These are phyloP conservation scores for Tichodroma muraria DNA, from an alignment of 2,113 vertebrate genomes.

Conservation along the genomic window DNA sequence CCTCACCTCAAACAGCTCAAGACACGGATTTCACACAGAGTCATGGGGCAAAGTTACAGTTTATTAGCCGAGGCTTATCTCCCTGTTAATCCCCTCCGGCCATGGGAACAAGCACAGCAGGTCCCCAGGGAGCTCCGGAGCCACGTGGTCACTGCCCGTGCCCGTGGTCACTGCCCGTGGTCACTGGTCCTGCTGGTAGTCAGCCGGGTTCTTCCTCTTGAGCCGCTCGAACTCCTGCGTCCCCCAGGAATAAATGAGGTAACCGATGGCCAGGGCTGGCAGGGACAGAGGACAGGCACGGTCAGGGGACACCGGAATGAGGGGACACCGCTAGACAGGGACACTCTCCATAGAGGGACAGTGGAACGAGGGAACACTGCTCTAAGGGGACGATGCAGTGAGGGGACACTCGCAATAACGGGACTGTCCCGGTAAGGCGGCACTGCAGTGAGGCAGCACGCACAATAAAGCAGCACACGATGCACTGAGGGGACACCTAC, in stretches of 20 bases:
- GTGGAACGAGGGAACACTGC: too few species aligned
- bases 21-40: not conserved
- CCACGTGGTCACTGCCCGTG: not conserved
- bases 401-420: not conserved
- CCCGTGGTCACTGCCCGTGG: too few species aligned
- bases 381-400: too few species aligned
- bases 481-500: not conserved
- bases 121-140: not conserved
- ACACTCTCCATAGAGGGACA: too few species aligned
- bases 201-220: slow-evolving; percentile 81
- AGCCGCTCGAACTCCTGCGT: slow-evolving; percentile 70
- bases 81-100: not conserved
- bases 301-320: not conserved
- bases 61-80: slow-evolving; percentile 25
- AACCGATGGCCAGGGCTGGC: slow-evolving; percentile 71
- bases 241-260: slow-evolving; percentile 83
- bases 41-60: not conserved
- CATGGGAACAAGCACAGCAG: not conserved
- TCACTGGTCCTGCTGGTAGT: slow-evolving; percentile 74
- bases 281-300: not conserved
- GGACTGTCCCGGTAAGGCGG: too few species aligned
- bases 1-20: not conserved
- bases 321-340: too few species aligned
- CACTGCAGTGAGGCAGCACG: too few species aligned
- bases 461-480: not conserved